Base-by-base conservation (phyloP, 2,113 vertebrate genomes). In the Trichomycterus rosablanca region DNA sequence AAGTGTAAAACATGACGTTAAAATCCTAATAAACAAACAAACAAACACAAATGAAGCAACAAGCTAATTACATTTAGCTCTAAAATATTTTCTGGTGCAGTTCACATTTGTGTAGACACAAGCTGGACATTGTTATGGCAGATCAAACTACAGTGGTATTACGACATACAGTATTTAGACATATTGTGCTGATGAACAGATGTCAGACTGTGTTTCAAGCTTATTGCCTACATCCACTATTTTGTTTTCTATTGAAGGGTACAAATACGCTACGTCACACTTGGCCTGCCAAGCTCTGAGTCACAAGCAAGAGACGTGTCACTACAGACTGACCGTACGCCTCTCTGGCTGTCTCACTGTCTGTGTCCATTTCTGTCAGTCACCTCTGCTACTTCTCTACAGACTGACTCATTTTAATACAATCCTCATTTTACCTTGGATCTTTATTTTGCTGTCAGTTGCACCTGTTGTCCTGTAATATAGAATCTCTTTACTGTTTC, bases 311-410 rank as follows among this genome's bases (percentile, higher is more conserved):
- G 7, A 52, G 44, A 68, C 26, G 40, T 48, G 32, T 54, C 39
- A 61, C 62, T 65, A 65, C 66, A 54, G 54, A 51, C 24, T 45
- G 26, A 54, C 55, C 45, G 40, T 50, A n/a, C n/a, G n/a, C n/a
- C 51, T 15, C 5, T 56, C 30, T 67, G 49, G n/a, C 24, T 50
- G 9, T 54, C 51, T 15, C 5, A 50, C 30, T 67, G 49, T 14
- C 24, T 50, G 9, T 54, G 32, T 59, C 18, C 34, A 14, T 49
- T 28, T 39, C 37, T 14, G 26, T 30, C 34, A 32, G 24, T 58
- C 10, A 1, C 11, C 32, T 16, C n/a, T 10, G 9, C 12, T 10
- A 39, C 30, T 7, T 34, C n/a, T n/a, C n/a, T n/a, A n/a, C n/a
- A n/a, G n/a, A n/a, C n/a, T n/a, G n/a, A n/a, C n/a, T n/a, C n/a